Base-by-base conservation (phyloP, 2,888 invertebrate genomes). In the Heliconius aoede region DNA sequence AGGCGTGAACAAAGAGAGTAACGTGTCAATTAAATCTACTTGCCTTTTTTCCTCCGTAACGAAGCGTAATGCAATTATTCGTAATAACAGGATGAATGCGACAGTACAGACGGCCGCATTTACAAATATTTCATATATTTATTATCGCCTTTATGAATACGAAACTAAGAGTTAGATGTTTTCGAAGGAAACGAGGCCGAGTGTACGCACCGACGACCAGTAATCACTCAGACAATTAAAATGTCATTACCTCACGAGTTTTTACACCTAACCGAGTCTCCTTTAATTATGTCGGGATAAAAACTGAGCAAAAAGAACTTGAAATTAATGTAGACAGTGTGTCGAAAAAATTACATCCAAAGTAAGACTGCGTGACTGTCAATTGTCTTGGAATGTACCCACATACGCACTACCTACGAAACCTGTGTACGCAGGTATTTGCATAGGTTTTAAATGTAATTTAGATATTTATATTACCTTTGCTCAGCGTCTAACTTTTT, bases 21-120 rank as follows among this genome's bases (percentile, higher is more conserved):
- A 89, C 87, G 88, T 89, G 91, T 92, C 94, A 93, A 93, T 94
- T 93, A 93, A 91, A 92, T 87, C 86, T 88, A 88, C 90, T 91
- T 90, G 89, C 89, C 84, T 80, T 91, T 92, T 92, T 93, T 90
- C 89, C 87, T 85, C 89, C 86, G 93, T 94, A 93, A 94, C 94
- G 92, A 94, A 94, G 89, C 92, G 91, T 94, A 94, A 94, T 94
- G 91, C 93, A 94, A 94, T 94, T 94, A 94, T 90, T 85, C 87
- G 91, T 94, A 94, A 94, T 94, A 90, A 92, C 93, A 94, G 94
- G 93, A 94, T 92, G 94, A 90, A 88, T 88, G 90, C 88, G 92
- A 92, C 93, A 91, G 87, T 87, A 86, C 85, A 55, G 74, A 24
- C 79, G 61, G 67, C 74, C 62, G 55, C 72, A 67, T 65, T 65